Conservation (phyloP, 2,888 invertebrate species). For the Pristionchus mayeri region DNA sequence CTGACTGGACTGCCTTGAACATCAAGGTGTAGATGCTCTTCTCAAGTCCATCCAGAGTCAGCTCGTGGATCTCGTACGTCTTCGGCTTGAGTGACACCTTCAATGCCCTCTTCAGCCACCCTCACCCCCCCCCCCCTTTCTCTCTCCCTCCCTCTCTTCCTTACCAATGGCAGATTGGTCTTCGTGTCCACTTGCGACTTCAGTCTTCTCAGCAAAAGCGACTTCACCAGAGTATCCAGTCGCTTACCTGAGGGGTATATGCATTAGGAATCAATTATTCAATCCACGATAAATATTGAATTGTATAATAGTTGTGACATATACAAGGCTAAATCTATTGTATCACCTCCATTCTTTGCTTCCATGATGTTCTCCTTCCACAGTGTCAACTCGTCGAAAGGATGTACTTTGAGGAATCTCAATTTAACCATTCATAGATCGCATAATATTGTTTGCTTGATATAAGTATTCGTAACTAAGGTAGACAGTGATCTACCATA, state of each 20-base stretch:
- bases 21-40: conserved; percentile 74
- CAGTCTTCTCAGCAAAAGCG: conserved; percentile 89
- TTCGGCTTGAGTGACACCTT: conserved; percentile 73
- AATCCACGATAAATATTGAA: background rate
- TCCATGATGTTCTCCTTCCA: conserved; percentile 93
- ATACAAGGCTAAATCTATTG: no score
- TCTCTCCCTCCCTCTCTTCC: background rate
- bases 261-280: background rate
- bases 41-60: conserved; percentile 75
- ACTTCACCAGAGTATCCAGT: conserved; percentile 88
- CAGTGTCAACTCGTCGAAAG: conserved; percentile 90
- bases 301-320: no score
- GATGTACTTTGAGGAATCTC: conserved; percentile 87
- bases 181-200: conserved; percentile 82
- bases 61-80: conserved; percentile 70
- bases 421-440: background rate
- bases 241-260: conserved; percentile 79
- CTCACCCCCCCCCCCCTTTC: background rate
- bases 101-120: background rate
- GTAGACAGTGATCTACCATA: background rate
- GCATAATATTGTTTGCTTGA: background rate
- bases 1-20: conserved; percentile 68
- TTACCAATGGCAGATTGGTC: conserved; percentile 73
- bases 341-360: conserved; percentile 48
- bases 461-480: background rate